Base-by-base conservation (phyloP, 1,140 invertebrate genomes). In the Archivesica marissinica region DNA sequence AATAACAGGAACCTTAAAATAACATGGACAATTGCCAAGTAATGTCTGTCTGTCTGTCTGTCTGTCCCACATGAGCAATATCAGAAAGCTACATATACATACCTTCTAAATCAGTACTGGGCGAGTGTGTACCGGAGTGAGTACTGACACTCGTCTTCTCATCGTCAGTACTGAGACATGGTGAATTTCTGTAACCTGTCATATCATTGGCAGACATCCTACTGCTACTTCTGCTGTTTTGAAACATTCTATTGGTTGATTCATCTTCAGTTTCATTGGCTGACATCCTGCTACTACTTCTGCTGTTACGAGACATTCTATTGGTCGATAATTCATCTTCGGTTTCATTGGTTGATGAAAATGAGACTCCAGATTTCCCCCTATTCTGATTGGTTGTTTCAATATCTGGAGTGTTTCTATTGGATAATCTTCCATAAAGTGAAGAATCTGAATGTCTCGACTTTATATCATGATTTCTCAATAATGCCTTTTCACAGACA, bases 311-410 rank as follows among this genome's bases (percentile, higher is more conserved):
- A 13, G 20, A 61, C 38, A 61, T 56, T n/a, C 50, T 59, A 66
- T 39, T 79, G 9, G 28, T 33, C 44, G 28, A 30, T 2, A 30
- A 15, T 15, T 64, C 59, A 47, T 79, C 76, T 64, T 61, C 76
- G 30, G 41, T 64, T 64, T 79, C 76, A 79, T 56, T 61, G 56
- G 56, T 41, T 25, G 76, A 79, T 25, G 54, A 66, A 59, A 47
- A 44, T 64, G 76, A 79, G 38, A 79, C 66, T 38, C 38, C 76
- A 56, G 76, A 79, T 35, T 79, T 79, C 30, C 76, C 66, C 25
- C 76, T 79, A 13, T 64, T 64, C 56, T 79, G 76, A 79, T 79
- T 79, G 54, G 76, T 23, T 79, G 76, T 44, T 1, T 64, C 1
- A 17, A 47, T 38, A 25, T 79, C 76, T 30, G 76, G 59, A 28